These are phyloP conservation scores for Centropus unirufus DNA, from an alignment of 2,113 vertebrate species.

Conservation along the genomic window DNA sequence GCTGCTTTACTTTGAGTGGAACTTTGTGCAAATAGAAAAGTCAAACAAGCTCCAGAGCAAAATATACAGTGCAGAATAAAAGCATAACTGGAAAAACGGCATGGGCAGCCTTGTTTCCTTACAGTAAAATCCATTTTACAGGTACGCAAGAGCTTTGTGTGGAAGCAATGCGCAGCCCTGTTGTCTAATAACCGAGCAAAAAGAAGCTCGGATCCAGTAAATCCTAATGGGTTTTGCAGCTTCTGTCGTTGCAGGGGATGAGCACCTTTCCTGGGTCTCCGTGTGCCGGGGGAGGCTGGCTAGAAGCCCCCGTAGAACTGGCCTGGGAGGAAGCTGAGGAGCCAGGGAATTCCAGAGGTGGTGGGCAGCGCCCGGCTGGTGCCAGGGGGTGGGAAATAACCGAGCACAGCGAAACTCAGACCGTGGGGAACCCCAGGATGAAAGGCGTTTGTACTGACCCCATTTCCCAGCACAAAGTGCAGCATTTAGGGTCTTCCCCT, in stretches of 20 bases:
- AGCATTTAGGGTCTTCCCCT: background rate
- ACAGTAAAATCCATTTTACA: no score
- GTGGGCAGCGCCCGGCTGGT: background rate
- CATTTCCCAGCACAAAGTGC: background rate
- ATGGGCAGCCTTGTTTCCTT: background rate
- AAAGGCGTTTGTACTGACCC: background rate
- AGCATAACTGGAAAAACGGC: background rate
- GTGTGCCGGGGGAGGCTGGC: background rate
- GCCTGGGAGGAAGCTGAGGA: background rate
- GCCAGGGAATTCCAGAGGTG: background rate
- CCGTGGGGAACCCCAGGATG: background rate
- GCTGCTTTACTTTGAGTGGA: background rate
- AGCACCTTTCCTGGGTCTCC: background rate
- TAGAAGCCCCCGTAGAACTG: background rate
- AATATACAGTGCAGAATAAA: background rate
- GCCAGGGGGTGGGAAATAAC: background rate
- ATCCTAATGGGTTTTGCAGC: background rate
- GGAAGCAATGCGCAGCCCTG: background rate
- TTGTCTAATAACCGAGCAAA: background rate
- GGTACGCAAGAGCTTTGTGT: background rate
- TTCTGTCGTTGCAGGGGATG: background rate
- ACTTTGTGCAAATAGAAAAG: background rate
- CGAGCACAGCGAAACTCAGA: background rate
- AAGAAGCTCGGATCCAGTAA: background rate
- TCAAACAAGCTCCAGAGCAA: background rate